Evolutionary conservation across 2,888 invertebrate genomes (phyloP), one percentile per base, ranked within the genome.

Genomic region (Onthophagus sagittarius): DNA sequence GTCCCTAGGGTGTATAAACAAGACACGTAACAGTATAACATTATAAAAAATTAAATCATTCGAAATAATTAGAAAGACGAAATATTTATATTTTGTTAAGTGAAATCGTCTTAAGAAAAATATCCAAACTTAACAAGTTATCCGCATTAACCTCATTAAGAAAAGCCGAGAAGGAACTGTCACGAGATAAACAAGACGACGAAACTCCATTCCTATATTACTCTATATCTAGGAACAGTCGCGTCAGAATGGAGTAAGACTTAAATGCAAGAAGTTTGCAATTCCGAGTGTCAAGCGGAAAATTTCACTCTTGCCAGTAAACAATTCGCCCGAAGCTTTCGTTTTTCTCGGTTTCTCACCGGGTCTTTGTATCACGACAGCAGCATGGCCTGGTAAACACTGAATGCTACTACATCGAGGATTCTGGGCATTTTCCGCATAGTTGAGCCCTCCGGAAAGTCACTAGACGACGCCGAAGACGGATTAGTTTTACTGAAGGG

Each of bases 401-500:
- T 53, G 39, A 11, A 53, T 9, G 11, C 39, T 53, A 53, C 39
- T 53, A 53, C 9, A 9, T 53, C 9, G 39, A 53, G 39, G 39
- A 53, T 53, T 53, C 39, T 53, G 39, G 39, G 39, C 39, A 53
- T 53, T 53, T 53, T 53, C 39, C 39, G 39, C 39, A 53, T 53
- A 9, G 39, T 53, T 53, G 11, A 53, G 39, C 11, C 5, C 39
- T 11, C 39, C 11, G 9, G 39, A 53, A 53, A 53, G 39, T 53
- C 39, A 53, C 39, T 53, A 53, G 39, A 53, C 39, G 39, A 53
- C 39, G 39, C 39, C 7, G 39, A 53, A 53, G 67, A 67, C 67
- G 31, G 67, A 67, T 67, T 67, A 67, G 67, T 67, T 67, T 67
- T 67, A 67, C 67, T 32, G 67, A 67, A 67, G 31, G n/a, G 32